Percentiles rank a stretch among this genome's conserved stretches.
phyloP scores from a whole-genome alignment of 2,888 invertebrate species.

The Phrixothrix hirtus region DNA sequence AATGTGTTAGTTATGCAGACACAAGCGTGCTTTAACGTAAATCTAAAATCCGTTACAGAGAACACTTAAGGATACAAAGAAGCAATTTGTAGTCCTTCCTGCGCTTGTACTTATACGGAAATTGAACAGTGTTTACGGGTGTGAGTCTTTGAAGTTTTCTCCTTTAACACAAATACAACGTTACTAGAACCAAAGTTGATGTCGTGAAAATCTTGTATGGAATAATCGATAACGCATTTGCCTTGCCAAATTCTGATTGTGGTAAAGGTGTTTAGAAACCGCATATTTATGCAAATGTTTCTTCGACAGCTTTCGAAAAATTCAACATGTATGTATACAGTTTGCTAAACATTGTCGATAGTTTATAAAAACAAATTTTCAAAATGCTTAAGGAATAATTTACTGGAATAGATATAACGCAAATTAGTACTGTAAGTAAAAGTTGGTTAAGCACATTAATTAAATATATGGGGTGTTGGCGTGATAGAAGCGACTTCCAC shows the following conservation, averaged over 20 bases:
- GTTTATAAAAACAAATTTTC: too few species aligned
- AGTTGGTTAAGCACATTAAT: conserved; percentile 1
- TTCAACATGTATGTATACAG: too few species aligned
- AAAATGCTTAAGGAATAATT: too few species aligned
- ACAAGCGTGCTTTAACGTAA: conserved; percentile 11
- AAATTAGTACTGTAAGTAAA: too few species aligned
- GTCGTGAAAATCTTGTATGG: conserved; percentile 38
- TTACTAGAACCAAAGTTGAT: conserved; percentile 30
- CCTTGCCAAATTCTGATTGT: conserved; percentile 37
- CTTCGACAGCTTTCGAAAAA: conserved; percentile 37
- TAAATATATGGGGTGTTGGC: conserved; percentile 22
- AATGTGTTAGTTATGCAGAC: conserved; percentile 11
- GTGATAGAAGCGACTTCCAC: conserved; percentile 14
- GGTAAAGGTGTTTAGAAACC: conserved; percentile 38
- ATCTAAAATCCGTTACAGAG: conserved; percentile 19
- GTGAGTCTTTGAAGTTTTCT: conserved; percentile 34
- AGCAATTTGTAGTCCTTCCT: conserved; percentile 43
- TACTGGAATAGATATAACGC: too few species aligned
- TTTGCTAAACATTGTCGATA: too few species aligned
- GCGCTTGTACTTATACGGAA: conserved; percentile 39
- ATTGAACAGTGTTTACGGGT: conserved; percentile 35
- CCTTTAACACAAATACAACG: conserved; percentile 33
- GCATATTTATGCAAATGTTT: conserved; percentile 44
- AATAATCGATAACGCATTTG: conserved; percentile 42
- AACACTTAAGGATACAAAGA: conserved; percentile 31